Base-by-base conservation (phyloP, 2,888 invertebrate genomes). In the Tetropium fuscum region DNA sequence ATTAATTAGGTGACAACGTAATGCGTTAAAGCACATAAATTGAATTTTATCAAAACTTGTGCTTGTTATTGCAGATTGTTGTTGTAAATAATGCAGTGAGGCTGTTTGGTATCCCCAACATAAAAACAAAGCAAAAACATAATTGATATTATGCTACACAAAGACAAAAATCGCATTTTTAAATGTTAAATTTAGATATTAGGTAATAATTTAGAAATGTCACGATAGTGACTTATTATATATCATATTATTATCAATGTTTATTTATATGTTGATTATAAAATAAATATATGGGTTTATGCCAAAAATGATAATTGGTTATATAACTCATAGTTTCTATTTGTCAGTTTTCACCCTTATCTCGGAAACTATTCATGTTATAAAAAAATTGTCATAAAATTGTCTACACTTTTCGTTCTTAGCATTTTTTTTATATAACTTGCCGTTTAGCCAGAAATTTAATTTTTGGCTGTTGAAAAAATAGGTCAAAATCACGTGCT, bases 1-100 rank as follows among this genome's bases (percentile, higher is more conserved):
- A 47, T 47, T 47, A 34, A 47, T 47, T 47, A 47, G 47, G 47
- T 47, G 47, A 18, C 47, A 47, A 20, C 8, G 15, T 34, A 11
- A 32, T 47, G 47, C 30, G n/a, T 16, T 15, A 45, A 32, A 34
- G 32, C 10, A 47, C 47, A 34, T 47, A 47, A 34, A 47, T 47
- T 34, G 47, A 47, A 47, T 47, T 34, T 47, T 47, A 47, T 34
- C 47, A 32, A 47, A 47, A 20, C 34, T 20, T 22, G 7, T 47
- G 34, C 34, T 47, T 47, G 47, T 47, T 34, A 34, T 47, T 34
- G 47, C 16, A 34, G 18, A 19, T 47, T 32, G 10, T 20, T 45
- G 8, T 30, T 30, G 18, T 30, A 18, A 30, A 44, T 27, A 40
- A 40, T 10, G 19, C 19, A 19, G 11, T 19, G n/a, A 7, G 20